Conservation (phyloP, 2,888 invertebrate genomes). For the Drosophila yooni region DNA sequence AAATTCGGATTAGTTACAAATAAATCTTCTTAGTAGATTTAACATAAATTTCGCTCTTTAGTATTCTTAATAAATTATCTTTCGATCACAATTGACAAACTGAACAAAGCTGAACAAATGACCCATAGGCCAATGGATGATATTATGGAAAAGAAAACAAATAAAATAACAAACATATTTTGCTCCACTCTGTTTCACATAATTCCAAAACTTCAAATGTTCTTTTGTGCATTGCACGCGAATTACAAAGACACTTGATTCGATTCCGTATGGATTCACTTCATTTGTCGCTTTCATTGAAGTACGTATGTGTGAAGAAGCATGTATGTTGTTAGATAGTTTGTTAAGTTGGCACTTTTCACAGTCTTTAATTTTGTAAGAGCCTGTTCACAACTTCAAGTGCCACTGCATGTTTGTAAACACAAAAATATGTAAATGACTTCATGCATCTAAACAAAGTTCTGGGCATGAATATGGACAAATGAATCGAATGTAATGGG, state of each 20-base stretch:
- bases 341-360: conserved; percentile 47
- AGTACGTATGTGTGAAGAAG: conserved; percentile 30
- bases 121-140: not conserved
- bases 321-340: conserved; percentile 16
- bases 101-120: not conserved
- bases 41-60: not conserved
- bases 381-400: conserved; percentile 45
- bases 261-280: conserved; percentile 50
- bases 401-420: conserved; percentile 50
- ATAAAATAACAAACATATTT: not conserved
- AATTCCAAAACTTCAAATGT: conserved; percentile 37
- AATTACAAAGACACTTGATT: conserved; percentile 46
- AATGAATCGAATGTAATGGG: conserved; percentile 47
- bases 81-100: not conserved
- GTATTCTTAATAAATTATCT: not conserved
- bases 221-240: conserved; percentile 22
- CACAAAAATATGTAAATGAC: conserved; percentile 11
- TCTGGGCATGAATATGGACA: conserved; percentile 12
- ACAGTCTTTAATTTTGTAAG: conserved; percentile 38
- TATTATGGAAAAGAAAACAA: not conserved
- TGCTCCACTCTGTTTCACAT: not conserved
- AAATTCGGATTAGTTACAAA: not conserved
- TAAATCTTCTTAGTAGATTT: not conserved
- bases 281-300: conserved; percentile 53
- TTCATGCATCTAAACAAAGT: conserved; percentile 20